Percentiles rank a stretch among this genome's conserved stretches.
Evolutionary conservation across 2,888 invertebrate species (phyloP).

Genomic region (Caradrina kadenii): DNA sequence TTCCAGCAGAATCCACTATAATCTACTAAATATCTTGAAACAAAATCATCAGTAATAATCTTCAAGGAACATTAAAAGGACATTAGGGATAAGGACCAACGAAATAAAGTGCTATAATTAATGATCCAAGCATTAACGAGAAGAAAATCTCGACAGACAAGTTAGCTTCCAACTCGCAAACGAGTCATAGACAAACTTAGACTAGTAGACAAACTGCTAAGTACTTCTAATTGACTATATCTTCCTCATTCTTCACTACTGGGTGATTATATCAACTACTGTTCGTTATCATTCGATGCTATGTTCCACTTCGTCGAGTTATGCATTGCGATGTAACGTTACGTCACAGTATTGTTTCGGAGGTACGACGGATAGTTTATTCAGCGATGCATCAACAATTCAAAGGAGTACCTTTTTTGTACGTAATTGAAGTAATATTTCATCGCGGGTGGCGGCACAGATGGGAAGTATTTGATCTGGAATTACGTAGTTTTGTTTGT

Average conservation of each 20-base stretch:
- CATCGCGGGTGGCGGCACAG: slow-evolving; percentile 27
- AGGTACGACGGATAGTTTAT: slow-evolving; percentile 63
- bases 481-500: slow-evolving; percentile 18
- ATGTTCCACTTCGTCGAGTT: slow-evolving; percentile 46
- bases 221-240: slow-evolving; percentile 43
- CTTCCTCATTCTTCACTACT: slow-evolving; percentile 46
- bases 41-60: neutral
- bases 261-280: slow-evolving; percentile 46
- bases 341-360: slow-evolving; percentile 52
- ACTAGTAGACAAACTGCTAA: slow-evolving; percentile 33
- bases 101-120: slow-evolving; percentile 20
- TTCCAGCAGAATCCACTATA: neutral
- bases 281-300: slow-evolving; percentile 46
- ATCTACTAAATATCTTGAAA: neutral
- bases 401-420: slow-evolving; percentile 60
- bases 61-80: slow-evolving; percentile 14
- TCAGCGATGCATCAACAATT: slow-evolving; percentile 68
- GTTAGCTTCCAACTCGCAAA: slow-evolving; percentile 17
- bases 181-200: slow-evolving; percentile 22
- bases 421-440: slow-evolving; percentile 56
- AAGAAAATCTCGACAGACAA: slow-evolving; percentile 24
- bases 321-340: slow-evolving; percentile 46
- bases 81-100: slow-evolving; percentile 12
- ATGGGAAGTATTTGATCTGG: slow-evolving; percentile 25
- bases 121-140: slow-evolving; percentile 28